A percentile compares a stretch with the other conserved stretches of the same genome.
These are phyloP conservation scores for Hemaris fuciformis DNA, from an alignment of 2,888 invertebrate genomes.

Conservation along the genomic window DNA sequence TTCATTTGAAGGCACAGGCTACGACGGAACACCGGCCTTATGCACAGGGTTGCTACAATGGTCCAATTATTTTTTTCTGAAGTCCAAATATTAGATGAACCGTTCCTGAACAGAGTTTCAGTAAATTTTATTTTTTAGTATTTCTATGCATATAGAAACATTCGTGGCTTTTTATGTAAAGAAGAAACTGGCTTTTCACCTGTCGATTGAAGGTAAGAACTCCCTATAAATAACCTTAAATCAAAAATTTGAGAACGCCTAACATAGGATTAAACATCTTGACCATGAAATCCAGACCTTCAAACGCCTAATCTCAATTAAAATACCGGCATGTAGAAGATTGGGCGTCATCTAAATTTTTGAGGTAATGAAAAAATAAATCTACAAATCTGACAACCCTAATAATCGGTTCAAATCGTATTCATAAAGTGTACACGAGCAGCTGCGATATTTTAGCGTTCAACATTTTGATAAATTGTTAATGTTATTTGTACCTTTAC, in stretches of 20 bases:
- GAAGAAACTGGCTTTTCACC: too few relatives aligned
- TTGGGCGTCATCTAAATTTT: background rate
- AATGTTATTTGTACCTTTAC: constrained; percentile 30
- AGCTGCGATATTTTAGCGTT: constrained; percentile 32
- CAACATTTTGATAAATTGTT: constrained; percentile 33
- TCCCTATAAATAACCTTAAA: too few relatives aligned
- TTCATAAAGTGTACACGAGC: constrained; percentile 30
- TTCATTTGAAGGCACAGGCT: background rate
- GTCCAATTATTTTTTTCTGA: background rate
- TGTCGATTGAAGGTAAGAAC: too few relatives aligned
- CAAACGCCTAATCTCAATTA: background rate
- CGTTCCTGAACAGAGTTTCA: too few relatives aligned
- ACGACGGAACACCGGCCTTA: background rate
- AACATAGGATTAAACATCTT: too few relatives aligned
- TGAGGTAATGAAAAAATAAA: background rate
- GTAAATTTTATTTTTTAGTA: too few relatives aligned
- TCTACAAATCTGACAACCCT: background rate
- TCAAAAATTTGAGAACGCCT: too few relatives aligned
- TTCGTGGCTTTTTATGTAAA: too few relatives aligned
- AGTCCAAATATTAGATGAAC: too few relatives aligned
- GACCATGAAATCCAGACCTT: too few relatives aligned
- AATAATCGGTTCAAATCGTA: constrained; percentile 18
- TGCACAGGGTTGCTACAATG: background rate
- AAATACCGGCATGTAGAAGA: background rate
- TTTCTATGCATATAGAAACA: too few relatives aligned